Evolutionary conservation across 2,888 invertebrate species (phyloP).

Genomic region (Agonum fuliginosum): DNA sequence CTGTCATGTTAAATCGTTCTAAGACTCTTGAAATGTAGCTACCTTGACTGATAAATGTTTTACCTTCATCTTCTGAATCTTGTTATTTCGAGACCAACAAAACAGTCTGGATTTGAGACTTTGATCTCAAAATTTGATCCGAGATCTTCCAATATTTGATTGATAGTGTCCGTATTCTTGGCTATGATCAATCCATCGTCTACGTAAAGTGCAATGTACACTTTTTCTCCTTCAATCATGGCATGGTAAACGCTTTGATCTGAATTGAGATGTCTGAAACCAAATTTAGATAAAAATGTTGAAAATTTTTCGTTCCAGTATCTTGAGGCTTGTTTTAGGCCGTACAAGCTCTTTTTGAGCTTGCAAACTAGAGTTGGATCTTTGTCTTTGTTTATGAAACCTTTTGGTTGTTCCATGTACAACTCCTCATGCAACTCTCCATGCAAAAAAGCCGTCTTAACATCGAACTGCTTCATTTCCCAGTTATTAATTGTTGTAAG

Average conservation of each 20-base stretch:
- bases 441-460: slow-evolving; percentile 57
- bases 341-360: slow-evolving; percentile 5
- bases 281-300: slow-evolving; percentile 12
- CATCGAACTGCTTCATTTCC: slow-evolving; percentile 51
- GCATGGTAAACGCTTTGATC: slow-evolving; percentile 22
- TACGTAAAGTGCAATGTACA: slow-evolving; percentile 61
- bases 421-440: slow-evolving; percentile 45
- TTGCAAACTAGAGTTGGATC: slow-evolving; percentile 19
- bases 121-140: slow-evolving; percentile 59
- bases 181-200: slow-evolving; percentile 62
- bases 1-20: slow-evolving; percentile 52
- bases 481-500: slow-evolving; percentile 55
- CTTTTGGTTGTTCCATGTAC: slow-evolving; percentile 37
- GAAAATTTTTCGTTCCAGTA: slow-evolving; percentile 38
- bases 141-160: slow-evolving; percentile 48
- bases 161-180: slow-evolving; percentile 27
- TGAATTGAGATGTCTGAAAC: background rate
- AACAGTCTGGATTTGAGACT: slow-evolving; percentile 52
- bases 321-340: slow-evolving; percentile 22
- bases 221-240: background rate
- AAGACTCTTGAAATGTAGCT: slow-evolving; percentile 51
- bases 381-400: slow-evolving; percentile 46
- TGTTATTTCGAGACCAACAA: slow-evolving; percentile 62
- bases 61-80: slow-evolving; percentile 3
- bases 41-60: slow-evolving; percentile 51